phyloP scores from a whole-genome alignment of 2,888 invertebrate genomes.

The Sesia apiformis region DNA sequence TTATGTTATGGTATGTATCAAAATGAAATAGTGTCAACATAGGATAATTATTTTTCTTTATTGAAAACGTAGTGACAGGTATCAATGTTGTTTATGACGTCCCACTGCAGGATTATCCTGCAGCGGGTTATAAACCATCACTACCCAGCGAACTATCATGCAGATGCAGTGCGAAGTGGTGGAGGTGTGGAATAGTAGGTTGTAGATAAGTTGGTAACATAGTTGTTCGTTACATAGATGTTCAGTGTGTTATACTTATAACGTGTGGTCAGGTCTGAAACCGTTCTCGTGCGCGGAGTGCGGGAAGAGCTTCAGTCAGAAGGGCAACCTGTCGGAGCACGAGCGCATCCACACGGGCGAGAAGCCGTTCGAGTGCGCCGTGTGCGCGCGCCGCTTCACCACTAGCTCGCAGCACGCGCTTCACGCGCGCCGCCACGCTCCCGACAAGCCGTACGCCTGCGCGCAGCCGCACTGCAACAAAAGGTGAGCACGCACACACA shows the following conservation, averaged over 20 bases:
- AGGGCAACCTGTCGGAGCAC: slow-evolving; percentile 85
- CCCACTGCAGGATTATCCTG: no score
- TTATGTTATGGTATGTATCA: no score
- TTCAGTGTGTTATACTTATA: slow-evolving; percentile 1
- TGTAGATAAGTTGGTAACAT: no score
- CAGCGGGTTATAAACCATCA: no score
- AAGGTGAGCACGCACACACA: no score
- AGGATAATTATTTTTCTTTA: no score
- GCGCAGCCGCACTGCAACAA: slow-evolving; percentile 70
- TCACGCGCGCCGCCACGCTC: slow-evolving; percentile 69
- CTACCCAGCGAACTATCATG: no score
- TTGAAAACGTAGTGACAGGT: no score
- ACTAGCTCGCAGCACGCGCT: slow-evolving; percentile 82
- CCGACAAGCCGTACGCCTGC: slow-evolving; percentile 42
- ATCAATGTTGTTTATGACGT: no score
- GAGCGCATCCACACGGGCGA: slow-evolving; percentile 85
- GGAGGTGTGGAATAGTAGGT: no score
- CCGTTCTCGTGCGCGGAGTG: slow-evolving; percentile 81
- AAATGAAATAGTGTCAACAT: no score
- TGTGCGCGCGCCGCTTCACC: slow-evolving; percentile 80
- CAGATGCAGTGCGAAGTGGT: no score
- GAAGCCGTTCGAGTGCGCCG: slow-evolving; percentile 82
- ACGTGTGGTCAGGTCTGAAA: slow-evolving; percentile 58
- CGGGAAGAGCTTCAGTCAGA: slow-evolving; percentile 83
- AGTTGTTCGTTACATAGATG: not conserved